Evolutionary conservation across 2,888 invertebrate species (phyloP), one percentile per base, ranked within the genome.

Genomic region (Pterostichus niger): DNA sequence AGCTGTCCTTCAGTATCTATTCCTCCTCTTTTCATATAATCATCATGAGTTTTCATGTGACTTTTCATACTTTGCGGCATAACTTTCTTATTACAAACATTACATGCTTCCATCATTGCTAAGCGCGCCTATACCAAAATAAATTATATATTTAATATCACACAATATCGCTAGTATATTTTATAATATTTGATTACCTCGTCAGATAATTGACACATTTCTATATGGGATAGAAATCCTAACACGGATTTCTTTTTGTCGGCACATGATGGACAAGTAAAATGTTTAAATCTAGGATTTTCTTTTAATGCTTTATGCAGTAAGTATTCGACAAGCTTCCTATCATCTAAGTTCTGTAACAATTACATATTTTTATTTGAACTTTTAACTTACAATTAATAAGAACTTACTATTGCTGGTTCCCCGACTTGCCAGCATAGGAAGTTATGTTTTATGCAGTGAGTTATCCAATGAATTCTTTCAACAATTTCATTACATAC

Each of bases 181-280:
- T n/a, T n/a, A n/a, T n/a, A n/a, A n/a, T n/a, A n/a, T n/a, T n/a
- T n/a, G n/a, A n/a, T n/a, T 77, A 77, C 83, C 89, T 91, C 90
- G 15, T 91, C 91, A 5, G 91, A 87, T 88, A 93, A 93, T 15
- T 93, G 93, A 86, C 94, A 94, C 76, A 91, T 91, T 71, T 91
- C 88, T 68, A 92, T 88, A 87, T 94, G 94, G 0, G 93, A 93
- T 83, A 93, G 89, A 85, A 92, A 94, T 31, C 94, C 94, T 40
- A 90, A 86, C 2, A 90, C 91, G 2, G 93, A 93, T 49, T 89
- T 90, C 87, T 93, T 89, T 61, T 88, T 83, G 40, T 71, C 85
- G 0, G 90, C 90, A 87, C 94, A 94, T 78, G 87, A 88, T 84
- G 92, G 91, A 87, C 94, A 94, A 64, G 87, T 87, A 10, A 94